phyloP scores from a whole-genome alignment of 2,113 vertebrate species.

The Toxotes jaculatrix region DNA sequence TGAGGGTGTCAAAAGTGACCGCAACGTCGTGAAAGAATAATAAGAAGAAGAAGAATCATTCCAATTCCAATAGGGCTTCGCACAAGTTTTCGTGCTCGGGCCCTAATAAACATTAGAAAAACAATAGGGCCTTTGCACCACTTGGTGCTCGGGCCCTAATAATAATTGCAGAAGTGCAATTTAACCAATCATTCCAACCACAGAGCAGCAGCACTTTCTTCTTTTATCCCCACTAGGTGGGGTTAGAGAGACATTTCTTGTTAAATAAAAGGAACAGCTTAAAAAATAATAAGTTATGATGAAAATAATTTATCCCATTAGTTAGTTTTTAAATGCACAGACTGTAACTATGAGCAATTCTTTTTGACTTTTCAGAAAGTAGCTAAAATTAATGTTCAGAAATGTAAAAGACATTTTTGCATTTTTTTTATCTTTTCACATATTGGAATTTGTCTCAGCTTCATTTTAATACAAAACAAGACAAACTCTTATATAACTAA shows the following conservation, averaged over 20 bases:
- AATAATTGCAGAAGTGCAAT: not conserved
- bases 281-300: no score
- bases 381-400: not conserved
- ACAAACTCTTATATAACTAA: not conserved
- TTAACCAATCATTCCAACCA: not conserved
- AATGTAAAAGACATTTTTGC: no score
- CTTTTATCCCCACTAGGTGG: constrained; percentile 2
- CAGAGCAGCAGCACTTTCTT: not conserved
- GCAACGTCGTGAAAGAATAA: no score
- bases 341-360: not conserved
- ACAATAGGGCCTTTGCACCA: no score
- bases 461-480: not conserved
- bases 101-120: no score
- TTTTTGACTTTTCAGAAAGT: not conserved
- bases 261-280: not conserved
- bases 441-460: not conserved
- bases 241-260: not conserved
- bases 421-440: no score
- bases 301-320: no score
- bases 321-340: not conserved
- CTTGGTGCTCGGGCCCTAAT: no score
- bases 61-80: no score
- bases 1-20: no score
- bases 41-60: no score
- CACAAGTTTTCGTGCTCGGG: no score